Conservation (phyloP, 1,140 invertebrate genomes). For the Polyergus mexicanus region DNA sequence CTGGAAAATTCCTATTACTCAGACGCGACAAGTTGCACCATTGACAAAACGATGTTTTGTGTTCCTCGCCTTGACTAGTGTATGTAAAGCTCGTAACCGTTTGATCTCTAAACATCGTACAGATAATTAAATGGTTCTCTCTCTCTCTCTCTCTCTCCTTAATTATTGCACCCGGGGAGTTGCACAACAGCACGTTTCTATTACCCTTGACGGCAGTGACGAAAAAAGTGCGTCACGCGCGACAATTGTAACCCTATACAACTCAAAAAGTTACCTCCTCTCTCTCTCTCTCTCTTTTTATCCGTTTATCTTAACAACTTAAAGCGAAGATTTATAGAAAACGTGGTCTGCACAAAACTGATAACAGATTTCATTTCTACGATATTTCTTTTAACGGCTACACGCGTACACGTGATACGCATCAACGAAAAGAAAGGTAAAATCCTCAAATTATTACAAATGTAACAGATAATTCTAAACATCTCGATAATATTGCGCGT, state of each 20-base stretch:
- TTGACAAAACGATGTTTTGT: constrained; percentile 79
- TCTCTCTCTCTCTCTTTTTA: not conserved
- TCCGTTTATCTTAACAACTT: constrained; percentile 6
- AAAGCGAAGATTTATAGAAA: constrained; percentile 12
- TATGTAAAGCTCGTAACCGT: constrained; percentile 80
- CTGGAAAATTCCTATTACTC: constrained; percentile 77
- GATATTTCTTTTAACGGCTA: not conserved
- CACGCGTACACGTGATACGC: constrained; percentile 24
- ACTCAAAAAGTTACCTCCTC: constrained; percentile 47
- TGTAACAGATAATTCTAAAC: constrained; percentile 53
- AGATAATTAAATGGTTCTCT: constrained; percentile 65
- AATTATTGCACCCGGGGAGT: constrained; percentile 71
- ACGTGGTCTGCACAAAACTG: constrained; percentile 11
- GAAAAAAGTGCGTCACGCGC: constrained; percentile 59
- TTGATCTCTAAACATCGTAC: constrained; percentile 67
- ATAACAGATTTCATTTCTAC: not conserved
- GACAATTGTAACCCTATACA: constrained; percentile 60
- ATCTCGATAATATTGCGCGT: constrained; percentile 31
- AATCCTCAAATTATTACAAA: constrained; percentile 37
- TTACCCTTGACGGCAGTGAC: constrained; percentile 64
- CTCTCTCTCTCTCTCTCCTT: constrained; percentile 25
- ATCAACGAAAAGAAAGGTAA: constrained; percentile 22
- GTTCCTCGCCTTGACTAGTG: constrained; percentile 78
- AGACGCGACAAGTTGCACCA: constrained; percentile 78
- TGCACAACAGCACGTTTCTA: constrained; percentile 56